Percentiles rank a stretch among this genome's conserved stretches.
phyloP scores from a whole-genome alignment of 1,140 invertebrate species.

The Lerema accius region DNA sequence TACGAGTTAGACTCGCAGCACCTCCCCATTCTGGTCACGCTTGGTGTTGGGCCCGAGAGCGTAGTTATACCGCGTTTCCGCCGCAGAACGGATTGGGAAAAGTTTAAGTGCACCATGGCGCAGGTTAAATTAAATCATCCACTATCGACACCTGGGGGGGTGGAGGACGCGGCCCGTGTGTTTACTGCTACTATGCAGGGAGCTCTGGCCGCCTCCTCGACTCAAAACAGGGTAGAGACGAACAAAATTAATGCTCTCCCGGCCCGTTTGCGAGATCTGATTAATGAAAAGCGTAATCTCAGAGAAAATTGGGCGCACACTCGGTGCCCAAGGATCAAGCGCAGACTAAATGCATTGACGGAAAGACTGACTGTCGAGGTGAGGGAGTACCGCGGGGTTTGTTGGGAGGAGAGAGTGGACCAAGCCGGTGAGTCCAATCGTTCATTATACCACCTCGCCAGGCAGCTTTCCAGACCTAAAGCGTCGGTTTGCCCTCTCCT shows the following conservation, averaged over 20 bases:
- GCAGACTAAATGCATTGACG: neutral
- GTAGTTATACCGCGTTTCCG: neutral
- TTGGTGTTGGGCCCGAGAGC: neutral
- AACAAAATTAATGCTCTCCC: too few relatives aligned
- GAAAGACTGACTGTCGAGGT: slow-evolving; percentile 7
- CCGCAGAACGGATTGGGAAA: slow-evolving; percentile 14
- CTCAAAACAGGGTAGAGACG: neutral
- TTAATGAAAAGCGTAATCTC: neutral
- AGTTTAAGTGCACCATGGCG: neutral
- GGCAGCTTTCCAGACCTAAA: neutral
- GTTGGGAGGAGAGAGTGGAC: neutral
- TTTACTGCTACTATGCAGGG: neutral
- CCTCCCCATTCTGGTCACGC: slow-evolving; percentile 9
- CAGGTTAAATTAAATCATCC: neutral
- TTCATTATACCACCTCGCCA: slow-evolving; percentile 8
- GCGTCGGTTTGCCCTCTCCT: neutral
- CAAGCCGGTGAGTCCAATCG: neutral
- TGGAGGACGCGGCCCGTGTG: neutral
- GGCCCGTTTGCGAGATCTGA: neutral
- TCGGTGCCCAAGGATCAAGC: neutral
- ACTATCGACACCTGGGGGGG: neutral
- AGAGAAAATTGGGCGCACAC: neutral
- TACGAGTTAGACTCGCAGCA: slow-evolving; percentile 24
- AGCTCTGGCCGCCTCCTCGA: neutral
- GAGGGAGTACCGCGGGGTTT: neutral